Evolutionary conservation across 2,797 vertebrate genomes (phyloP).

Genomic region (Sebastes cheni): DNA sequence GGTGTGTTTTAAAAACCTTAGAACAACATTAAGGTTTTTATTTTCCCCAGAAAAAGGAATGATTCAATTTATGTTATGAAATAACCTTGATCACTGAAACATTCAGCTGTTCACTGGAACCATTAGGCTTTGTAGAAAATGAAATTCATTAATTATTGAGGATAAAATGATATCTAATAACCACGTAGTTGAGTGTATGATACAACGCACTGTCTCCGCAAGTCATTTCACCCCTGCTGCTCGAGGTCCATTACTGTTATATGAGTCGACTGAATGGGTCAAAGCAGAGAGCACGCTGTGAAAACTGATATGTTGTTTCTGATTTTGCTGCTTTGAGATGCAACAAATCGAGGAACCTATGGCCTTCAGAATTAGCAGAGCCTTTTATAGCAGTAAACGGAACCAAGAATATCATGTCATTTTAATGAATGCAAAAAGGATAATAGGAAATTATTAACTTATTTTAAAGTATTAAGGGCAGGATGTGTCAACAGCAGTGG

Average conservation of each 20-base stretch:
- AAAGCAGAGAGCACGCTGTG: background rate
- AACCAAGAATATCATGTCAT: background rate
- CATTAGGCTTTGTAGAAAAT: constrained; percentile 19
- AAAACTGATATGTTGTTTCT: background rate
- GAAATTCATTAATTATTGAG: constrained; percentile 11
- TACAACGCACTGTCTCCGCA: background rate
- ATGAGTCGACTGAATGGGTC: constrained; percentile 4
- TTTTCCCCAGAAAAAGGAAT: background rate
- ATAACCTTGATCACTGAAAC: constrained; percentile 1
- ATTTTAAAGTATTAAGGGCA: background rate
- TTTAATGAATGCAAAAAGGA: no score
- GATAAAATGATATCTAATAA: constrained; percentile 11
- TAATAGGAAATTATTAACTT: background rate
- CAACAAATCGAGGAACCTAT: background rate
- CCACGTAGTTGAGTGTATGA: background rate
- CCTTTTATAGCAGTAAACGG: background rate
- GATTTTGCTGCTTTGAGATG: background rate
- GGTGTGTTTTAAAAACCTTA: background rate
- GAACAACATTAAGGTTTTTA: background rate
- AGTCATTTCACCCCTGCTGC: background rate
- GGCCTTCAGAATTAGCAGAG: background rate
- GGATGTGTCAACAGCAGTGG: background rate
- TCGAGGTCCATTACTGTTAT: background rate
- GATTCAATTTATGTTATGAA: background rate
- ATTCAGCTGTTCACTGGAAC: constrained; percentile 6